Evolutionary conservation across 2,113 vertebrate genomes (phyloP).

Genomic region (Neogobius melanostomus): DNA sequence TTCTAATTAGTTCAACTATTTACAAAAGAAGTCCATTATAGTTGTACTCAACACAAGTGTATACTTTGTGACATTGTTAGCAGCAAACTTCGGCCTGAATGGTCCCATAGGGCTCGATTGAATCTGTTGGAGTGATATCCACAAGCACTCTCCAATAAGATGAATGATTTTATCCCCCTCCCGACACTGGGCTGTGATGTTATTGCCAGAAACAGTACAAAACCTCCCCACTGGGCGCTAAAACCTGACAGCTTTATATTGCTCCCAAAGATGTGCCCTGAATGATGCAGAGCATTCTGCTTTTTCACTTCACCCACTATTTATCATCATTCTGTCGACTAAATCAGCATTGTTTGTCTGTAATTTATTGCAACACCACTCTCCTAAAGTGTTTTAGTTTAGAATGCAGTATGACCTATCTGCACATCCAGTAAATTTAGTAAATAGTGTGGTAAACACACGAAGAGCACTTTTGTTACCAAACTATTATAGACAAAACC

Average conservation of each 20-base stretch:
- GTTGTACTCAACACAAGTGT: background rate
- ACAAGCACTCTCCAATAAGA: conserved; percentile 38
- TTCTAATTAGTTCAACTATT: no score
- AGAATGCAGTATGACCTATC: background rate
- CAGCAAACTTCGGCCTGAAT: background rate
- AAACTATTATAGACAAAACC: no score
- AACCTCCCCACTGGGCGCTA: conserved; percentile 38
- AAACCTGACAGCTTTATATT: conserved; percentile 33
- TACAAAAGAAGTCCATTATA: background rate
- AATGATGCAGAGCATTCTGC: background rate
- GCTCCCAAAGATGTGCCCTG: conserved; percentile 11
- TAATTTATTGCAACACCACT: background rate
- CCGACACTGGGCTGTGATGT: conserved; percentile 41
- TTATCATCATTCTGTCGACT: background rate
- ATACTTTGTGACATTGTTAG: conserved; percentile 17
- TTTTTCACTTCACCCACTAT: conserved; percentile 20
- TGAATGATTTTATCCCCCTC: conserved; percentile 46
- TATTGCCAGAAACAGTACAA: conserved; percentile 49
- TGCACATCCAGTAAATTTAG: background rate
- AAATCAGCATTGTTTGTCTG: background rate
- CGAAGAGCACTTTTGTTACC: no score
- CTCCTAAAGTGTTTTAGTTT: background rate
- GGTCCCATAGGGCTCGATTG: conserved; percentile 11
- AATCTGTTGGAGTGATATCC: conserved; percentile 27
- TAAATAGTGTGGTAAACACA: no score